These are phyloP conservation scores for Drosophila rubida DNA, from an alignment of 2,888 invertebrate genomes.

Conservation along the genomic window DNA sequence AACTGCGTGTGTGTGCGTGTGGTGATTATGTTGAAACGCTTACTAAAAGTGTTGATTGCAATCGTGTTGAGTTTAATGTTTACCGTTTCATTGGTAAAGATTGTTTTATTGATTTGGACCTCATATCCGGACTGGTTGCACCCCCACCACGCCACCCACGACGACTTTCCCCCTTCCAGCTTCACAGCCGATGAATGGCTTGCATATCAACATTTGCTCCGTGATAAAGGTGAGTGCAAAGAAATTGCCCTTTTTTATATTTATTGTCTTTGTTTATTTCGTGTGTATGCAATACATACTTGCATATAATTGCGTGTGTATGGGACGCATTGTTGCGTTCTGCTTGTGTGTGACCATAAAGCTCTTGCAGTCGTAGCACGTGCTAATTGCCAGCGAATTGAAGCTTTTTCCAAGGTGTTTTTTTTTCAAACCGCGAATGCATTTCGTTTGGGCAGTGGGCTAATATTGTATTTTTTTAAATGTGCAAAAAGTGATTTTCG, in stretches of 20 bases:
- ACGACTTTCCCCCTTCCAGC: conserved; percentile 84
- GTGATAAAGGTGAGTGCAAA: conserved; percentile 88
- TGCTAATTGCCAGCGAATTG: conserved; percentile 4
- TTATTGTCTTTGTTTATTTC: conserved; percentile 10
- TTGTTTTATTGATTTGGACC: conserved; percentile 85
- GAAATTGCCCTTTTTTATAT: conserved; percentile 3
- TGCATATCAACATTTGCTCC: conserved; percentile 89
- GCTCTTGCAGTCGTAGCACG: conserved; percentile 21
- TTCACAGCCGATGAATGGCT: conserved; percentile 89
- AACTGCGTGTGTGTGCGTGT: conserved; percentile 28
- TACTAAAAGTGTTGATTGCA: conserved; percentile 85
- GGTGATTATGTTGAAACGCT: conserved; percentile 82
- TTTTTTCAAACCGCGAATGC: not conserved
- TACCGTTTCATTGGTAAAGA: conserved; percentile 85
- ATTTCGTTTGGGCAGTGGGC: not conserved
- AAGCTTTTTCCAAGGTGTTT: conserved; percentile 2
- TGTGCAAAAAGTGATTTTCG: not conserved
- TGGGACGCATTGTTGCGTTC: conserved; percentile 20
- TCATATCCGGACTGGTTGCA: conserved; percentile 75
- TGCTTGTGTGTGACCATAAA: conserved; percentile 15
- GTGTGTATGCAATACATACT: conserved; percentile 12
- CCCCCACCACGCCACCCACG: conserved; percentile 56
- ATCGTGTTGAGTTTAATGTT: conserved; percentile 86
- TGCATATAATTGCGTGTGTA: not conserved
- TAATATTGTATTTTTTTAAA: not conserved